phyloP scores from a whole-genome alignment of 1,140 invertebrate genomes.

The Helicorthomorpha holstii region DNA sequence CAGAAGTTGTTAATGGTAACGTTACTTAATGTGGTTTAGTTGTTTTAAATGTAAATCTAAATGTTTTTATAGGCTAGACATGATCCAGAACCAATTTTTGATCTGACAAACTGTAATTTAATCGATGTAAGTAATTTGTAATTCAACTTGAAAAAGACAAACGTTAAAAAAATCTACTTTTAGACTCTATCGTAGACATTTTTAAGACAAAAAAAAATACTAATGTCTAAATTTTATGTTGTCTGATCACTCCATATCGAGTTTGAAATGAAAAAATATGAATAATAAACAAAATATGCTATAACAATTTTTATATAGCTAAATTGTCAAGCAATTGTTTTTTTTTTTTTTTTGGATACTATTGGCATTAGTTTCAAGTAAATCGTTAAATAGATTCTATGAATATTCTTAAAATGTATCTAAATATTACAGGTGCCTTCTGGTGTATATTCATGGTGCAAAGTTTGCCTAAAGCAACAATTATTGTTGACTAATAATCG shows the following conservation, averaged over 20 bases:
- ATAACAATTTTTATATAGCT: background rate
- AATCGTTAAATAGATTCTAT: no score
- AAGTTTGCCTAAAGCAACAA: constrained; percentile 53
- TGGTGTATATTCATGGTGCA: constrained; percentile 55
- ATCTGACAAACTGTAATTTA: constrained; percentile 51
- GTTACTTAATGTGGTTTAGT: no score
- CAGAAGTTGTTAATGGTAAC: constrained; percentile 1
- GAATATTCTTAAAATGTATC: no score
- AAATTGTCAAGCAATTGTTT: background rate
- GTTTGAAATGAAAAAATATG: no score
- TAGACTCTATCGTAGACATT: no score
- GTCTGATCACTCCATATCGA: no score
- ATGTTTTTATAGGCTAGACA: constrained; percentile 39
- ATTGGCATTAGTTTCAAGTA: no score
- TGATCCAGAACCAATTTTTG: constrained; percentile 52
- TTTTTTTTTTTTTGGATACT: constrained; percentile 4
- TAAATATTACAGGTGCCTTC: constrained; percentile 38
- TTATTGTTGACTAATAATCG: constrained; percentile 43
- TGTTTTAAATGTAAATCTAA: constrained; percentile 1
- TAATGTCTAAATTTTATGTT: no score
- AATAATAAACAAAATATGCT: no score
- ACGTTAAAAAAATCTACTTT: no score
- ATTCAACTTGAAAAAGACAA: background rate
- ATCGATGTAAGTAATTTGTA: constrained; percentile 23
- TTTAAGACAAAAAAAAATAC: no score